Evolutionary conservation across 2,797 vertebrate genomes (phyloP), one percentile per base, ranked within the genome.

Genomic region (Leptodactylus fallax): DNA sequence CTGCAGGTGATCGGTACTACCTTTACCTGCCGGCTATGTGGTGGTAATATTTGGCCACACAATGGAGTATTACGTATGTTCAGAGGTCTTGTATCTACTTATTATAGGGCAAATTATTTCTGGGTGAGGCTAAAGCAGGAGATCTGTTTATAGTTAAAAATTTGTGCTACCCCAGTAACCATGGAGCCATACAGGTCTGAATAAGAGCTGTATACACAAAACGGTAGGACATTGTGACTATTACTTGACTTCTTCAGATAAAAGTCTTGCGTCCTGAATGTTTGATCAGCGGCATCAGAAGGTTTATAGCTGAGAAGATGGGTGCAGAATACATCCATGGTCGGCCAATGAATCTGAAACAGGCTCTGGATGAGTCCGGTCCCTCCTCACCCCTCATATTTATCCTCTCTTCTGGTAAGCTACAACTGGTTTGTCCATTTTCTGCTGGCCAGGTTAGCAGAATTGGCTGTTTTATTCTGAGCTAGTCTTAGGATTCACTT

Each of bases 221-320:
- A 51, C 49, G 49, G 49, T 10, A 51, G 49, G 10, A 51, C 10
- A 51, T 51, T 51, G n/a, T n/a, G 49, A 51, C 36, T 16, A 72
- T 21, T 21, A 10, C 23, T 25, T 78, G 55, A 14, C 17, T 13
- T 23, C 45, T 72, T 61, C 79, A 95, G 94, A 91, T 95, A 88
- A 95, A 94, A 90, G 81, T 94, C 61, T 92, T 95, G 47, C 91
- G 81, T 23, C 91, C 93, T 19, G 94, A 93, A 87, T 56, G 79
- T 82, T 91, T 95, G 81, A 91, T 65, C 36, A 87, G 51, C 78
- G 89, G 93, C 13, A 88, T 94, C 65, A 91, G 56, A 83, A 87
- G 13, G 0, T 95, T 95, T 88, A 21, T 94, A 21, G 58, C 51
- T 58, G 93, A 94, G 86, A 93, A 92, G 71, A 88, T 95, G 53